Evolutionary conservation across 2,797 vertebrate species (phyloP).

Genomic region (Cuniculus paca): DNA sequence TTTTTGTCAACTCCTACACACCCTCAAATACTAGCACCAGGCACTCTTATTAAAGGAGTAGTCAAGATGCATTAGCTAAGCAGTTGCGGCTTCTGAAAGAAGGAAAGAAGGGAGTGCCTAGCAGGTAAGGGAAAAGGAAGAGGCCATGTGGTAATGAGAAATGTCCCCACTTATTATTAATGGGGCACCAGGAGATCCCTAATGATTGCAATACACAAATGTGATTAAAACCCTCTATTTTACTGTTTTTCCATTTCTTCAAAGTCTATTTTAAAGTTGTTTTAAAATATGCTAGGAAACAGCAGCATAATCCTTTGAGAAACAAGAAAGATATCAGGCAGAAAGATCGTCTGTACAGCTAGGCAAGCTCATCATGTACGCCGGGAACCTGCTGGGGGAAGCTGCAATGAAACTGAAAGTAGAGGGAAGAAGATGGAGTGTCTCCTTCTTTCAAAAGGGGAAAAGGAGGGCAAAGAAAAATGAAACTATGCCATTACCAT

Average conservation of each 20-base stretch:
- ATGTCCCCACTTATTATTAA: not conserved
- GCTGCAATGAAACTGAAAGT: not conserved
- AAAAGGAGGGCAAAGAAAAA: not conserved
- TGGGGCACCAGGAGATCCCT: not conserved
- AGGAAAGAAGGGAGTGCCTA: constrained; percentile 61
- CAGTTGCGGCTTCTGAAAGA: constrained; percentile 59
- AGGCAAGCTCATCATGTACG: not conserved
- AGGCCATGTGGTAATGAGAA: not conserved
- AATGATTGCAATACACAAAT: not conserved
- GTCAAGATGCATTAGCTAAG: constrained; percentile 82
- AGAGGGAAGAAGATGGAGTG: not conserved
- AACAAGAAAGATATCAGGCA: not conserved
- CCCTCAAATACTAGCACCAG: constrained; percentile 49
- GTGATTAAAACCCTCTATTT: not conserved
- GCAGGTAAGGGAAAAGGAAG: constrained; percentile 15
- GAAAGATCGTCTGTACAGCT: not conserved
- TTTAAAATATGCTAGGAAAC: constrained; percentile 11
- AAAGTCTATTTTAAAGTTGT: not conserved
- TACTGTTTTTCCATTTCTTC: not conserved
- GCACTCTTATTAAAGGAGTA: constrained; percentile 76
- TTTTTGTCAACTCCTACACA: constrained; percentile 77
- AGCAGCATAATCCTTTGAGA: not conserved
- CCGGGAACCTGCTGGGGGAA: not conserved
- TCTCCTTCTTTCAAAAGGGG: not conserved
- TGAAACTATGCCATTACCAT: not conserved